Percentiles rank a stretch among this genome's conserved stretches.
Evolutionary conservation across 1,140 invertebrate genomes (phyloP).

Genomic region (Matsumurasca onukii): DNA sequence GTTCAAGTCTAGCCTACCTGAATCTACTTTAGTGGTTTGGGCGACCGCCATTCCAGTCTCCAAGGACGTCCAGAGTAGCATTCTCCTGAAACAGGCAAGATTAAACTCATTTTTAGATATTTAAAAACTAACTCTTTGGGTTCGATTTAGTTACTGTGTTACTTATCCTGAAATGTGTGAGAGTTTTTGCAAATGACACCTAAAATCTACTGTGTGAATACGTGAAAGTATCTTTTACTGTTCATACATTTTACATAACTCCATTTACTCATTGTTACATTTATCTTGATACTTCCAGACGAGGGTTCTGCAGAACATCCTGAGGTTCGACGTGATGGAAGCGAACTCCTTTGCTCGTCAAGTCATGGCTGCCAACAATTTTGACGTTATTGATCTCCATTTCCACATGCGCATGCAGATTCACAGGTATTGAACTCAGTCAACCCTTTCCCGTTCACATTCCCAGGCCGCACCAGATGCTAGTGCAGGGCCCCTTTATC

Average conservation of each 20-base stretch:
- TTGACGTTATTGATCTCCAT: constrained; percentile 54
- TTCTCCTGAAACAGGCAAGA: constrained; percentile 47
- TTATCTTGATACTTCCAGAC: constrained; percentile 45
- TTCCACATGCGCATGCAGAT: constrained; percentile 48
- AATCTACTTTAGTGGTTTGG: constrained; percentile 52
- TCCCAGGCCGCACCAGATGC: too few species aligned
- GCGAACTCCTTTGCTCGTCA: constrained; percentile 51
- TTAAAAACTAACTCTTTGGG: too few species aligned
- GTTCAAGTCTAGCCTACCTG: constrained; percentile 45
- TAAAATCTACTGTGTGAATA: too few species aligned
- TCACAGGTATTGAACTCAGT: constrained; percentile 39
- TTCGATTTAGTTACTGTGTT: too few species aligned
- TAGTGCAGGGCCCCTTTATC: too few species aligned
- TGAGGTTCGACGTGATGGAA: constrained; percentile 53
- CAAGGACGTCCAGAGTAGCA: constrained; percentile 46
- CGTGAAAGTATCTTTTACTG: too few species aligned
- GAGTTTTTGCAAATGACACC: too few species aligned
- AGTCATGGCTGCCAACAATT: constrained; percentile 45
- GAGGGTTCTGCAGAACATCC: constrained; percentile 47
- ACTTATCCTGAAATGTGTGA: too few species aligned
- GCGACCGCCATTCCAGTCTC: constrained; percentile 52
- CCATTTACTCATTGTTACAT: too few species aligned
- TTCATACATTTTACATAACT: too few species aligned
- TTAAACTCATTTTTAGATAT: too few species aligned
- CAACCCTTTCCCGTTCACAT: too few species aligned